Percentiles rank a stretch among this genome's conserved stretches.
Evolutionary conservation across 2,113 vertebrate species (phyloP).

Genomic region (Grallaria varia): DNA sequence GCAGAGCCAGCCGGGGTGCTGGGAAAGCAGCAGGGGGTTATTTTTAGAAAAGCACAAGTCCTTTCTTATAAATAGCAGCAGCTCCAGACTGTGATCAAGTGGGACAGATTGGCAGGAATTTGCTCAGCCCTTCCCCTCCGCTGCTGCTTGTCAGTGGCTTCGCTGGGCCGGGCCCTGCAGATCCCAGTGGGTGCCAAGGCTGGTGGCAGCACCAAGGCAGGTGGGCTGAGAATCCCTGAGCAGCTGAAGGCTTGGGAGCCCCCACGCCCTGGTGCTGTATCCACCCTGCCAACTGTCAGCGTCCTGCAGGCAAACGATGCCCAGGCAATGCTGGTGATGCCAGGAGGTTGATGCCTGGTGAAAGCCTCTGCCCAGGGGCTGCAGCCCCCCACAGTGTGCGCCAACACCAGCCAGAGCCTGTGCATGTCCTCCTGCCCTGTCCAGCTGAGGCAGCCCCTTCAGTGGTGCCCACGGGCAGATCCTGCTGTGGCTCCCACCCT

Average conservation of each 20-base stretch:
- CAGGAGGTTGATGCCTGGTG: fast-evolving
- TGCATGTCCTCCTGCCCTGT: fast-evolving
- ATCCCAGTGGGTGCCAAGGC: background rate
- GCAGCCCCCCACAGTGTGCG: background rate
- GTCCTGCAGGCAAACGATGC: background rate
- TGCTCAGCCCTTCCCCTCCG: background rate
- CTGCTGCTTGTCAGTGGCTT: background rate
- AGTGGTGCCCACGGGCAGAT: background rate
- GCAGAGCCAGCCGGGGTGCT: background rate
- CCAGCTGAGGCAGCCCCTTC: background rate
- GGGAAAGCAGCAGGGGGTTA: background rate
- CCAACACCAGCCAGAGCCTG: background rate
- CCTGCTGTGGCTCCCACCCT: background rate
- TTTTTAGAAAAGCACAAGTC: constrained; percentile 13
- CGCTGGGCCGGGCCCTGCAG: fast-evolving
- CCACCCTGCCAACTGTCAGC: fast-evolving
- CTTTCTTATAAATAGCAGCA: constrained; percentile 44
- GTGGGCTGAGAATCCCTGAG: background rate
- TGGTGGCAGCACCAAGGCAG: background rate
- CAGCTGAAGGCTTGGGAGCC: fast-evolving
- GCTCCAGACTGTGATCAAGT: background rate
- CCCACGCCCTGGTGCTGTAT: fast-evolving
- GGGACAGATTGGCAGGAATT: background rate
- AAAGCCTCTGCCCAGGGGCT: background rate
- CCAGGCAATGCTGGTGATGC: background rate